These are phyloP conservation scores for Pseudococcus viburni DNA, from an alignment of 2,888 invertebrate genomes.

Conservation along the genomic window DNA sequence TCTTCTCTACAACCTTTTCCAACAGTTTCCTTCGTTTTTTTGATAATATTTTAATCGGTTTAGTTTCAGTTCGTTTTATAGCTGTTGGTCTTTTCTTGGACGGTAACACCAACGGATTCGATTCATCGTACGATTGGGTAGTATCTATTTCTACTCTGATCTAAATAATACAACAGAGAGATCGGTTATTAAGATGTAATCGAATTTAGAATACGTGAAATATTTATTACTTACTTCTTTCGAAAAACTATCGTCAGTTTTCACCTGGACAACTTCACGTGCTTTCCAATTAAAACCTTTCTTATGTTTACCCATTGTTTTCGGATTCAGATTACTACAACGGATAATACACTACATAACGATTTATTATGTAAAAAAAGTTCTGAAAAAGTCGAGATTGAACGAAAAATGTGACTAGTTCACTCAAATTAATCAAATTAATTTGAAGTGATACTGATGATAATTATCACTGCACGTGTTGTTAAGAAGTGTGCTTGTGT, in stretches of 20 bases:
- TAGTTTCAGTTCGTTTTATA: constrained; percentile 75
- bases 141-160: constrained; percentile 2
- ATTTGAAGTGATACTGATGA: too few species aligned
- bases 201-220: too few species aligned
- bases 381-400: too few species aligned
- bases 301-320: constrained; percentile 72
- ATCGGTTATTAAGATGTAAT: not conserved
- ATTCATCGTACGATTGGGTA: constrained; percentile 78
- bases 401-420: too few species aligned
- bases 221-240: constrained; percentile 75
- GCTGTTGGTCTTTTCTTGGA: constrained; percentile 86
- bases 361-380: too few species aligned
- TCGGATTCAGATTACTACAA: too few species aligned
- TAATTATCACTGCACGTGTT: too few species aligned
- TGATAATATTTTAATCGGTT: constrained; percentile 80
- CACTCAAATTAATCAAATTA: too few species aligned
- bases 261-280: constrained; percentile 79
- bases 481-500: too few species aligned
- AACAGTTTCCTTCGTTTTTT: constrained; percentile 90
- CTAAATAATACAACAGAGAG: not conserved
- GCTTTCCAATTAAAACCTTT: constrained; percentile 84
- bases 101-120: constrained; percentile 87
- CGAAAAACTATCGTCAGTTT: constrained; percentile 77
- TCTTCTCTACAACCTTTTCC: constrained; percentile 89
- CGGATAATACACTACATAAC: too few species aligned